These are phyloP conservation scores for Brachirus orientalis DNA, from an alignment of 2,113 vertebrate species.

Conservation along the genomic window DNA sequence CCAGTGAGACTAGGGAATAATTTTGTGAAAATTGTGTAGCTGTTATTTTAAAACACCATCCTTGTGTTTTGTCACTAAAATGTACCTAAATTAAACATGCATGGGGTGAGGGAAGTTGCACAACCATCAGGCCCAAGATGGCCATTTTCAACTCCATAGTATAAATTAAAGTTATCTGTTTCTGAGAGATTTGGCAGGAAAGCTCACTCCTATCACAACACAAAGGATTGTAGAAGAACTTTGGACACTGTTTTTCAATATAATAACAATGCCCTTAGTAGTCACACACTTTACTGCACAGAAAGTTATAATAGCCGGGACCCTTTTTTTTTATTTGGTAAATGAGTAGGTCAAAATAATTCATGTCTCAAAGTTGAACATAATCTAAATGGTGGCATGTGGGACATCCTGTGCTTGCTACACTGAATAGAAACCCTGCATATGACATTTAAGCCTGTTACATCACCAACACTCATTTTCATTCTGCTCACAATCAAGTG, in stretches of 20 bases:
- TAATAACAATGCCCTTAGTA: background rate
- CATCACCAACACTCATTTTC: constrained; percentile 14
- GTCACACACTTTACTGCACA: constrained; percentile 11
- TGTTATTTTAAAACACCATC: too few relatives aligned
- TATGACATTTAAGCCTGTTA: background rate
- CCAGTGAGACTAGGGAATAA: background rate
- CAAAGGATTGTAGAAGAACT: too few relatives aligned
- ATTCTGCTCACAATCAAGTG: constrained; percentile 50
- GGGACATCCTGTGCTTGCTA: background rate
- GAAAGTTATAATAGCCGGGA: constrained; percentile 7
- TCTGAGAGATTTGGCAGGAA: too few relatives aligned
- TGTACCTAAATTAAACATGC: too few relatives aligned
- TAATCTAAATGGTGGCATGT: constrained; percentile 24
- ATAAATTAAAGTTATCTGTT: too few relatives aligned
- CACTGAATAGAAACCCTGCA: background rate
- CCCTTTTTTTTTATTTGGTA: constrained; percentile 28
- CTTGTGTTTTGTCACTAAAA: too few relatives aligned
- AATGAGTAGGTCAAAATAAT: constrained; percentile 21
- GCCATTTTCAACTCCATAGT: too few relatives aligned
- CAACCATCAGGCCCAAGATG: too few relatives aligned
- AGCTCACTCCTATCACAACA: too few relatives aligned
- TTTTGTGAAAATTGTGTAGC: background rate
- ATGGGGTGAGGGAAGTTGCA: too few relatives aligned
- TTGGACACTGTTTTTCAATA: background rate
- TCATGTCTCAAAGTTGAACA: background rate